phyloP scores from a whole-genome alignment of 1,140 invertebrate species.

The Drosophila equinoxialis region DNA sequence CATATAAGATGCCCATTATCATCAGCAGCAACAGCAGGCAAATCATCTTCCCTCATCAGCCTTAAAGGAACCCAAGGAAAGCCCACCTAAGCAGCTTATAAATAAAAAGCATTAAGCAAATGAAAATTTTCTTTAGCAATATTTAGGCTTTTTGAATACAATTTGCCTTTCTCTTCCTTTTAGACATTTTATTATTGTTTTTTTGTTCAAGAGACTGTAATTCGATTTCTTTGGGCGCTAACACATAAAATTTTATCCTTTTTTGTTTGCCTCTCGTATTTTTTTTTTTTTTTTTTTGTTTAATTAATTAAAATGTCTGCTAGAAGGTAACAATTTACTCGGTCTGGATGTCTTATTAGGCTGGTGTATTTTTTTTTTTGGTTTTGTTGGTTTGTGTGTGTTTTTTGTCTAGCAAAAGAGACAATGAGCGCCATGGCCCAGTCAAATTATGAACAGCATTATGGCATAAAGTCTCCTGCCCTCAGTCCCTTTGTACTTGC shows the following conservation, averaged over 20 bases:
- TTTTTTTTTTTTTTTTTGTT: constrained; percentile 29
- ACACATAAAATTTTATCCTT: constrained; percentile 5
- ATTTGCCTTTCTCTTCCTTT: constrained; percentile 30
- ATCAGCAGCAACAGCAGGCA: not conserved
- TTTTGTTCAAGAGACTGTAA: not conserved
- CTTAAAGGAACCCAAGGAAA: constrained; percentile 23
- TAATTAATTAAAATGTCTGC: constrained; percentile 68
- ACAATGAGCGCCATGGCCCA: constrained; percentile 26
- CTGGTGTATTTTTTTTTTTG: constrained; percentile 3
- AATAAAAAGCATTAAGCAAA: constrained; percentile 67
- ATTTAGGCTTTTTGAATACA: constrained; percentile 39
- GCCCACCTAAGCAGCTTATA: constrained; percentile 63
- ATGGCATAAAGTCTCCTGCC: constrained; percentile 34
- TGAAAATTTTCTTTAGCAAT: constrained; percentile 67
- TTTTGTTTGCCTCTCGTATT: not conserved
- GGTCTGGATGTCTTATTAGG: constrained; percentile 62
- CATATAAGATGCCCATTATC: constrained; percentile 1
- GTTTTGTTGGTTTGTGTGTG: not conserved
- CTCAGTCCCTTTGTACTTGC: not conserved
- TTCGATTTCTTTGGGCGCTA: constrained; percentile 1
- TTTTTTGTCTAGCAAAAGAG: constrained; percentile 50
- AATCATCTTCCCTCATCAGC: constrained; percentile 11
- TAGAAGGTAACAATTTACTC: constrained; percentile 30
- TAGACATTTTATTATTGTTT: not conserved
- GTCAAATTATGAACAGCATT: constrained; percentile 59